Base-by-base conservation (phyloP, 2,888 invertebrate species). In the Hydraecia micacea region DNA sequence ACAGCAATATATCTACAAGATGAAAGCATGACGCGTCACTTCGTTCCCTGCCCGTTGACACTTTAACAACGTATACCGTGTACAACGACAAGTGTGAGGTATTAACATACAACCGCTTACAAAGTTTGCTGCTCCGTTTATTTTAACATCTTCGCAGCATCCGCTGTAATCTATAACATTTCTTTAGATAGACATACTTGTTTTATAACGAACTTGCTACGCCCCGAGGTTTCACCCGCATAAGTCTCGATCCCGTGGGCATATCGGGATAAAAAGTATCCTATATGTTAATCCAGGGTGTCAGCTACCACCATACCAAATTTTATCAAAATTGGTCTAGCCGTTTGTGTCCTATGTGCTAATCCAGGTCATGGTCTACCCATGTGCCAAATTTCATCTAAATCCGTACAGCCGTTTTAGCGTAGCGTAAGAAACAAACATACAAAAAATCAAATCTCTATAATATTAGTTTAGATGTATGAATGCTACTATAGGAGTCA, bases 41-140 rank as follows among this genome's bases (percentile, higher is more conserved):
- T 32, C n/a, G 42, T 58, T 25, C 15, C 28, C 39, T 13, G 32
- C 32, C 39, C 39, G 65, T 62, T 66, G 81, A 69, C 72, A 72
- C 55, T 52, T 65, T 62, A 74, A 77, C 73, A 52, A 36, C 60
- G 25, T 58, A 8, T 46, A 21, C 65, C 15, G 58, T 39, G 18
- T 25, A 32, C 25, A 58, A 15, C 15, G 18, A 55, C 66, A 62
- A 71, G 73, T 72, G 66, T 49, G 42, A 58, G 36, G 36, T 72
- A 84, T 78, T 76, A 73, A 42, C 81, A 81, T 86, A 76, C 88
- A 89, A 85, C 73, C 82, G 84, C 89, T 87, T 86, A 86, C 86
- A 84, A 84, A 89, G 81, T 79, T 66, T 49, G 52, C 58, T 39
- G 72, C 81, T 65, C 32, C 66, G 70, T 75, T 75, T 66, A 84